Conservation (phyloP, 2,113 vertebrate genomes). For the Rhinoderma darwinii region DNA sequence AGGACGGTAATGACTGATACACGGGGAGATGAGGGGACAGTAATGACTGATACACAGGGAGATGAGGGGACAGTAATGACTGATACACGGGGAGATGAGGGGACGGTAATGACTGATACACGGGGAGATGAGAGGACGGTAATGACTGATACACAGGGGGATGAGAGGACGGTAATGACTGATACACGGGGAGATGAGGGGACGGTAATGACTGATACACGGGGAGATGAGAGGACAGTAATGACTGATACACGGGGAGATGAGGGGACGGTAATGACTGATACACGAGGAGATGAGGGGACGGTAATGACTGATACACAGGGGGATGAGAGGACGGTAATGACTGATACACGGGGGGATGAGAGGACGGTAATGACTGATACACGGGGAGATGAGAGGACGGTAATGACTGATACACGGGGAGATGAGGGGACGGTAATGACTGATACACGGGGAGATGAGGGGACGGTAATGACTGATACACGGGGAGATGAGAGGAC, state of each 20-base stretch:
- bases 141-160: not conserved
- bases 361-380: too few species aligned
- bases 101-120: not conserved
- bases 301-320: too few species aligned
- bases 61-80: not conserved
- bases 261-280: too few species aligned
- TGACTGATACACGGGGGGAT: too few species aligned
- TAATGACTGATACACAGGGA: not conserved
- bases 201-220: not conserved
- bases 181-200: not conserved
- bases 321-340: too few species aligned
- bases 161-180: not conserved
- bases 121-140: not conserved
- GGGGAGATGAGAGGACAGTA: too few species aligned
- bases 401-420: too few species aligned
- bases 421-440: too few species aligned
- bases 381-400: too few species aligned
- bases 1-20: not conserved
- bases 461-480: not conserved
- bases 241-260: not conserved
- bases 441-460: too few species aligned
- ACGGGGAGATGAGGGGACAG: not conserved
- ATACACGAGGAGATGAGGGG: too few species aligned
- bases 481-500: not conserved
- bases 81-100: not conserved